A percentile compares a stretch with the other conserved stretches of the same genome.
These are phyloP conservation scores for Chaetops frenatus DNA, from an alignment of 2,113 vertebrate genomes.

Conservation along the genomic window DNA sequence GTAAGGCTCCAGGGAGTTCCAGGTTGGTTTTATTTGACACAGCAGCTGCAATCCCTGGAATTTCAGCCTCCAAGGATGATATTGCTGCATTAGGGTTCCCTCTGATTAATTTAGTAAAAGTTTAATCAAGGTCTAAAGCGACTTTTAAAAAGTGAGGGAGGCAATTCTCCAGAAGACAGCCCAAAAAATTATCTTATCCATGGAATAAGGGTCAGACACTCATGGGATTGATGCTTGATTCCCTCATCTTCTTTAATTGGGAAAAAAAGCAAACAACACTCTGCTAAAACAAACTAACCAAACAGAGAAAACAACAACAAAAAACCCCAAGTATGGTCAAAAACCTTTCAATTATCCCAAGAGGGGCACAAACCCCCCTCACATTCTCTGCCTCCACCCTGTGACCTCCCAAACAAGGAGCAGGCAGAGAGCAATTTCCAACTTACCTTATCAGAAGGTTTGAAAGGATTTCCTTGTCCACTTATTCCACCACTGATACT, in stretches of 20 bases:
- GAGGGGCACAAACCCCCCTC: not conserved
- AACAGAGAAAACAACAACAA: no score
- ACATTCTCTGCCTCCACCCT: not conserved
- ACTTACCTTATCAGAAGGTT: slow-evolving; percentile 98
- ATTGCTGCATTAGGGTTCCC: not conserved
- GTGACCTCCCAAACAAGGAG: not conserved
- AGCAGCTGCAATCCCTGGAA: not conserved
- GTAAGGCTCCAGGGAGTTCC: not conserved
- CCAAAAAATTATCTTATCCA: not conserved
- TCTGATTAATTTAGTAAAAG: not conserved
- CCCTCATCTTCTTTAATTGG: not conserved
- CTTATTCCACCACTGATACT: slow-evolving; percentile 99
- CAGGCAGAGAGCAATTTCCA: not conserved
- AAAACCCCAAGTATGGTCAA: not conserved
- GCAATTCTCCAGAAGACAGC: not conserved
- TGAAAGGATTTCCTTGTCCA: slow-evolving; percentile 99
- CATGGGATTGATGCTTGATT: not conserved
- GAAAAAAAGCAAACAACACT: not conserved
- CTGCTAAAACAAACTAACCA: not conserved
- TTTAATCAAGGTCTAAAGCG: not conserved
- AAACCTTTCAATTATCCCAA: not conserved
- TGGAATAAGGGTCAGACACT: not conserved
- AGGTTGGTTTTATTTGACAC: not conserved
- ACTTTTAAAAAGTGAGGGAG: not conserved
- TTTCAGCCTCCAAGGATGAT: not conserved